Percentiles rank a stretch among this genome's conserved stretches.
Evolutionary conservation across 1,140 invertebrate genomes (phyloP).

Genomic region (Eriocheir sinensis): DNA sequence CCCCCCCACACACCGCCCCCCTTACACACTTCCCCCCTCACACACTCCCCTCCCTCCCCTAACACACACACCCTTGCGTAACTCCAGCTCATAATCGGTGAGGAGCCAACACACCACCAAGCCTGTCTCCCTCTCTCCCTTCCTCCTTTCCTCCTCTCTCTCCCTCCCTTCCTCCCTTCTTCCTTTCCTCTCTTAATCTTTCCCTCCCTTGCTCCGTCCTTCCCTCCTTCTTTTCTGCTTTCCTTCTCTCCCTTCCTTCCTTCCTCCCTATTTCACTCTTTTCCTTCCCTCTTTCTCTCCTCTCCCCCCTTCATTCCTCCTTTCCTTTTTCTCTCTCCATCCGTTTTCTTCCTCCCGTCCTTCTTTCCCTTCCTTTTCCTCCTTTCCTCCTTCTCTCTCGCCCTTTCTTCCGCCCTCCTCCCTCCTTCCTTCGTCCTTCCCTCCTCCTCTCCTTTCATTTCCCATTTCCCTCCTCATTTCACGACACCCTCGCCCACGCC

Average conservation of each 20-base stretch:
- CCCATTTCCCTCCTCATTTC: background rate
- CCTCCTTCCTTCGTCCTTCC: background rate
- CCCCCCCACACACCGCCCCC: background rate
- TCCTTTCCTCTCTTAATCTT: background rate
- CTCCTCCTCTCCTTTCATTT: background rate
- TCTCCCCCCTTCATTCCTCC: background rate
- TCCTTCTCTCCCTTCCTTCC: background rate
- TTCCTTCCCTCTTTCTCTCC: background rate
- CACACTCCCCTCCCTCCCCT: background rate
- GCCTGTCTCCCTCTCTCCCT: background rate
- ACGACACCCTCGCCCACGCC: background rate
- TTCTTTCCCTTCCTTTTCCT: background rate
- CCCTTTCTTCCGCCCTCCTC: no score
- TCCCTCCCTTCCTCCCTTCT: background rate
- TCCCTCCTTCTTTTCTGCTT: background rate
- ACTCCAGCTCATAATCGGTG: background rate
- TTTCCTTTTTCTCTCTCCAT: background rate
- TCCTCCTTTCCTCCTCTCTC: background rate
- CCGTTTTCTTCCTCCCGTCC: background rate
- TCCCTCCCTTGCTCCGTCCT: background rate
- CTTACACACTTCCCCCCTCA: background rate
- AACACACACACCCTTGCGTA: conserved; percentile 31
- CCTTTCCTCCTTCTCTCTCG: background rate
- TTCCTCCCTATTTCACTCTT: background rate
- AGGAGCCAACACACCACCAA: background rate